Conservation (phyloP, 2,888 invertebrate genomes). For the Chaetogeoica ovagalla region DNA sequence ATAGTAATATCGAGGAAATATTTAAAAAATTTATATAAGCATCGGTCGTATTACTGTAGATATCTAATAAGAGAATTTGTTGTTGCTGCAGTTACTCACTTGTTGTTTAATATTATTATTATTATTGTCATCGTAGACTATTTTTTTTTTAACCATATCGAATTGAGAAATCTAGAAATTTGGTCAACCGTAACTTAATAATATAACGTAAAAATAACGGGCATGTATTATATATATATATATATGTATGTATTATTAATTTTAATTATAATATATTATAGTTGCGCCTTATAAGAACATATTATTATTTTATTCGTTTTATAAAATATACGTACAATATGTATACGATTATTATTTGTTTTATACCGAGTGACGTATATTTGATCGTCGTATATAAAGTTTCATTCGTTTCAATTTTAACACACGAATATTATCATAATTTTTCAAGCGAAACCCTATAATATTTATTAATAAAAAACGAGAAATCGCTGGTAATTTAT, state of each 20-base stretch:
- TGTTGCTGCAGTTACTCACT: no score
- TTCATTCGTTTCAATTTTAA: conserved; percentile 13
- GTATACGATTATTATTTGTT: not conserved
- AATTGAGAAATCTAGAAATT: conserved; percentile 44
- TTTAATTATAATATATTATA: conserved; percentile 34
- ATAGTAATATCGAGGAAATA: not conserved
- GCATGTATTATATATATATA: no score
- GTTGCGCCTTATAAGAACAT: not conserved
- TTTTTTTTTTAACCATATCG: conserved; percentile 35
- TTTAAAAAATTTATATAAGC: no score
- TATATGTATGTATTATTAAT: conserved; percentile 3
- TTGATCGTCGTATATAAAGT: not conserved
- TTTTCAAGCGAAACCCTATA: no score
- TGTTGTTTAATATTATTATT: no score
- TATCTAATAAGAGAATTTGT: no score
- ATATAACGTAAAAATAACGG: conserved; percentile 19
- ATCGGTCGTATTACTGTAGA: no score
- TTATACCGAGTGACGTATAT: not conserved
- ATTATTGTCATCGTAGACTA: conserved; percentile 19
- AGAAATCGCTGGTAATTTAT: no score
- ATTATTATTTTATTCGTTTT: not conserved
- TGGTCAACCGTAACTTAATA: conserved; percentile 35
- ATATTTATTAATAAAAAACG: no score
- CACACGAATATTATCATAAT: not conserved
- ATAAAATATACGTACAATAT: not conserved